phyloP scores from a whole-genome alignment of 2,888 invertebrate genomes.

The Ormyrus thymus region DNA sequence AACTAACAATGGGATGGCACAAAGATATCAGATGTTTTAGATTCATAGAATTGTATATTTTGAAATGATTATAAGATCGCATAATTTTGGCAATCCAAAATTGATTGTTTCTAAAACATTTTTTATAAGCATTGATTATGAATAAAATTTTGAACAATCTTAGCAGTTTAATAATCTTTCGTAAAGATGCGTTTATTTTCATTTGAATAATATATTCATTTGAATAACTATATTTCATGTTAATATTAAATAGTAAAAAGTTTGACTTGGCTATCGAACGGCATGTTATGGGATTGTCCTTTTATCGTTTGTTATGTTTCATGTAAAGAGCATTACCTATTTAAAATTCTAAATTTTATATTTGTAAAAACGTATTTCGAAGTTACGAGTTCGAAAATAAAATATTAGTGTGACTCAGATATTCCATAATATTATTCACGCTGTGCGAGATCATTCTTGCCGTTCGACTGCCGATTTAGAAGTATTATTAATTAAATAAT shows the following conservation, averaged over 20 bases:
- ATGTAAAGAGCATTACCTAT: conserved; percentile 19
- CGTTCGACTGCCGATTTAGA: conserved; percentile 53
- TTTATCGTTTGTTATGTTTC: conserved; percentile 34
- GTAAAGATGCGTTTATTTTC: conserved; percentile 49
- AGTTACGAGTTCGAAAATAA: conserved; percentile 17
- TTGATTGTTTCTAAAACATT: conserved; percentile 62
- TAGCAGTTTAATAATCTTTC: conserved; percentile 35
- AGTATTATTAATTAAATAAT: conserved; percentile 53
- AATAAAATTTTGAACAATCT: conserved; percentile 34
- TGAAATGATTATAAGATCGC: conserved; percentile 27
- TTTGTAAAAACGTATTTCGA: conserved; percentile 18
- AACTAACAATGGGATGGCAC: conserved; percentile 35
- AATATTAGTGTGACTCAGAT: conserved; percentile 10
- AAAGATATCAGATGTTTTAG: conserved; percentile 49
- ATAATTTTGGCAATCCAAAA: conserved; percentile 64
- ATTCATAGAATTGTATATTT: conserved; percentile 49
- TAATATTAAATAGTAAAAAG: conserved; percentile 46
- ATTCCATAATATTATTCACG: conserved; percentile 27
- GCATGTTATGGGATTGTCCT: conserved; percentile 34
- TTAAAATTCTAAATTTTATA: conserved; percentile 36
- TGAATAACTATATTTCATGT: conserved; percentile 53
- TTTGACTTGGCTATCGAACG: conserved; percentile 50
- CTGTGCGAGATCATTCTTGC: conserved; percentile 33
- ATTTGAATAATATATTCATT: conserved; percentile 41
- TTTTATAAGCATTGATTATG: conserved; percentile 47